Percentiles rank a stretch among this genome's conserved stretches.
These are phyloP conservation scores for Lathamus discolor DNA, from an alignment of 2,113 vertebrate genomes.

Conservation along the genomic window DNA sequence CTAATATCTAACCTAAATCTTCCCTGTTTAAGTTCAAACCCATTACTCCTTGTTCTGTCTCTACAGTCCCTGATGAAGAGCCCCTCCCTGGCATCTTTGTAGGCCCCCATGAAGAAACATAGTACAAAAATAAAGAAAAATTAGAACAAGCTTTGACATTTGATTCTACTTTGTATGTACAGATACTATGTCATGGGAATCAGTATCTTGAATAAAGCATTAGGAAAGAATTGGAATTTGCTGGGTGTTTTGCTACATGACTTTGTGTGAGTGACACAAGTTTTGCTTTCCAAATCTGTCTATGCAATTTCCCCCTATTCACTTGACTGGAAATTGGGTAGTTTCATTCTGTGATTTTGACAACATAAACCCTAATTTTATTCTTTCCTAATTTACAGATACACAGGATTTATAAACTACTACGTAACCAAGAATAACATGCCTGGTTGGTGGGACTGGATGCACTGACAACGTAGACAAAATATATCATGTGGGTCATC, in stretches of 20 bases:
- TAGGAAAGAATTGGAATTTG: neutral
- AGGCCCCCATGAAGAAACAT: neutral
- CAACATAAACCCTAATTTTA: neutral
- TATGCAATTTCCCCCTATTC: neutral
- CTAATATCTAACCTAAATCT: neutral
- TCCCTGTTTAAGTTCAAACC: neutral
- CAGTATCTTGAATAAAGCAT: neutral
- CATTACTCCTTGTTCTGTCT: neutral
- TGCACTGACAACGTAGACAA: accelerated
- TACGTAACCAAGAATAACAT: neutral
- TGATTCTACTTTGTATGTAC: neutral
- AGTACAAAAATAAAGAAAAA: neutral
- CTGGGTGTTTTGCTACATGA: neutral
- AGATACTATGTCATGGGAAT: neutral
- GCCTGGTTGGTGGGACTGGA: neutral
- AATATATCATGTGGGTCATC: neutral
- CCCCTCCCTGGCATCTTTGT: neutral
- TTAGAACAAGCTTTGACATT: neutral
- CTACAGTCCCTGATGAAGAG: neutral
- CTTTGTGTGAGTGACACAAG: neutral
- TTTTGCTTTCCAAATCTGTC: neutral
- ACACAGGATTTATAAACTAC: neutral
- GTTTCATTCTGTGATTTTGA: neutral
- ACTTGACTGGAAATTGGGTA: neutral
- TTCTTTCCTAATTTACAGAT: neutral